Percentiles rank a stretch among this genome's conserved stretches.
Conservation (phyloP, 2,888 invertebrate species). For the Oligia fasciuncula region DNA sequence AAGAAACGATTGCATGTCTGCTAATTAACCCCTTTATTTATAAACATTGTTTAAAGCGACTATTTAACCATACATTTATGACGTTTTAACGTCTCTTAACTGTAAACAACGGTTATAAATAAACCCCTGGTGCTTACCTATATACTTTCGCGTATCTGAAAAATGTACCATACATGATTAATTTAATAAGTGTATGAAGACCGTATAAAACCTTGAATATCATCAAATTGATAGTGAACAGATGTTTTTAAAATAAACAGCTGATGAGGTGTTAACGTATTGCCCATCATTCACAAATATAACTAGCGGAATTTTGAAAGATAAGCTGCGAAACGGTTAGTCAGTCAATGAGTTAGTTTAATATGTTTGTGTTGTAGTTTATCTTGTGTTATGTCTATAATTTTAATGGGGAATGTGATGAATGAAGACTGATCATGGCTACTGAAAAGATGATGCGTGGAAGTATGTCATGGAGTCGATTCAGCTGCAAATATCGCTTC, state of each 20-base stretch:
- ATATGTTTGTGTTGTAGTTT: conserved; percentile 27
- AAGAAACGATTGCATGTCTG: too few relatives aligned
- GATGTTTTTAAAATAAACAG: conserved; percentile 39
- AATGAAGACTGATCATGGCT: conserved; percentile 3
- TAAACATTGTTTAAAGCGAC: too few relatives aligned
- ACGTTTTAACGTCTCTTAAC: too few relatives aligned
- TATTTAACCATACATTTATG: too few relatives aligned
- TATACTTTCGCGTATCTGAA: not conserved
- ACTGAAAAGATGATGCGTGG: not conserved
- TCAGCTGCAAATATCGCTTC: not conserved
- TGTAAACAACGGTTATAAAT: too few relatives aligned
- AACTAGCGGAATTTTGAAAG: conserved; percentile 24
- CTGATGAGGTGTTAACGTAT: conserved; percentile 13
- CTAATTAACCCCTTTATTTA: too few relatives aligned
- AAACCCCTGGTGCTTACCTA: too few relatives aligned
- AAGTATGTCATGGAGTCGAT: not conserved
- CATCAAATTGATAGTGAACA: conserved; percentile 23
- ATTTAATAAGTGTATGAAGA: conserved; percentile 10
- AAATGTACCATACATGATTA: too few relatives aligned
- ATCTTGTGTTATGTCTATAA: conserved; percentile 32
- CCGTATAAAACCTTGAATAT: conserved; percentile 37
- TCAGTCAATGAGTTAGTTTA: conserved; percentile 36
- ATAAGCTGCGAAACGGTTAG: conserved; percentile 11
- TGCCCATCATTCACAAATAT: conserved; percentile 29
- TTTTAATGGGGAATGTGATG: conserved; percentile 13